Base-by-base conservation (phyloP, 2,888 invertebrate genomes). In the Diarsia mendica region DNA sequence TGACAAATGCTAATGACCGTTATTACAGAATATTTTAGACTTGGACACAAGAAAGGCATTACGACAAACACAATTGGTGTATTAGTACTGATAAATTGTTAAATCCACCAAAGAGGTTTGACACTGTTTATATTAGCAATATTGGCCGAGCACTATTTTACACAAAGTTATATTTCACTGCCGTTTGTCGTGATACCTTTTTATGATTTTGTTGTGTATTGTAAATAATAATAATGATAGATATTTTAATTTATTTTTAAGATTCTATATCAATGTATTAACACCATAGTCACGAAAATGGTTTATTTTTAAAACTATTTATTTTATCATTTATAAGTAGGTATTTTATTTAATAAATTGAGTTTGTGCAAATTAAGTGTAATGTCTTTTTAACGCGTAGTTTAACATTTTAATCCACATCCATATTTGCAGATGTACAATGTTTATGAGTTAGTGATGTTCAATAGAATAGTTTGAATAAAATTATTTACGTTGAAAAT, bases 401-500 rank as follows among this genome's bases (percentile, higher is more conserved):
- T 89, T 91, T 93, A 93, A 93, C 87, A 89, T 85, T 89, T 91
- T 89, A 91, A 90, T 89, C 88, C 90, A 90, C 88, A 92, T 90
- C 96, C 96, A 96, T 96, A 96, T 96, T 96, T 96, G 96, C 96
- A 96, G 96, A 96, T 96, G 96, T 95, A 95, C 95, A 95, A 95
- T 94, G 95, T 95, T 95, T 95, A 95, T 96, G 95, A 95, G 95
- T 96, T 96, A 96, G 96, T 96, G 95, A 96, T 95, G 96, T 96
- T 96, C 96, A 96, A 95, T 96, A 96, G 96, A 96, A 92, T 96
- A 96, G 96, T 96, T 96, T 96, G 95, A 96, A 96, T 96, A 96
- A 96, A 96, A 95, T 96, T 96, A 96, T 96, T 96, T 96, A 96
- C 96, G 96, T 96, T 96, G 95, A 95, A 96, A 96, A 95, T 93